These are phyloP conservation scores for Tachina lurida DNA, from an alignment of 2,888 invertebrate genomes.

Conservation along the genomic window DNA sequence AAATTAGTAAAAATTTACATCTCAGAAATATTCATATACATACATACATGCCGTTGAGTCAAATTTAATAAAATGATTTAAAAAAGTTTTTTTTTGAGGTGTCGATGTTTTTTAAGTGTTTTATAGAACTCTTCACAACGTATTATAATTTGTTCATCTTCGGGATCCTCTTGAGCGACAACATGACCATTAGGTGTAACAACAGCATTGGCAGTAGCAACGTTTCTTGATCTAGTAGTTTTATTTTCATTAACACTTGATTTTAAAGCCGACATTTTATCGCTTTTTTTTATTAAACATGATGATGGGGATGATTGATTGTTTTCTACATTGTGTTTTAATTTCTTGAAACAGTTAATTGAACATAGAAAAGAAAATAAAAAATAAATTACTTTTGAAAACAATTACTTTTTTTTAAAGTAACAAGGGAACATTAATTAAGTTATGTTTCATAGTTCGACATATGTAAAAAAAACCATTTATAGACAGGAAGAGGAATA, in stretches of 20 bases:
- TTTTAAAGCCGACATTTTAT: conserved; percentile 20
- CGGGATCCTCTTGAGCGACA: conserved; percentile 61
- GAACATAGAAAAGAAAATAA: conserved; percentile 38
- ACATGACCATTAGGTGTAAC: conserved; percentile 65
- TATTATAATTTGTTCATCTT: conserved; percentile 34
- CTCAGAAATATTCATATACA: conserved; percentile 12
- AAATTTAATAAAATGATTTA: conserved; percentile 42
- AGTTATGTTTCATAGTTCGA: conserved; percentile 54
- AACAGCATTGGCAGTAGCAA: conserved; percentile 32
- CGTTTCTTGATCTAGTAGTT: not conserved
- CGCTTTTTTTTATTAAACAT: conserved; percentile 13
- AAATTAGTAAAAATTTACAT: conserved; percentile 33
- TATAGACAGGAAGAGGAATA: conserved; percentile 21
- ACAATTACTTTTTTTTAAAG: conserved; percentile 59
- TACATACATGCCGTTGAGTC: not conserved
- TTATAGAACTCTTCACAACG: conserved; percentile 25
- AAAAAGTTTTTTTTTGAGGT: conserved; percentile 60
- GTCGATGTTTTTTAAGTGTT: conserved; percentile 30
- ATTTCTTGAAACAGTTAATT: conserved; percentile 46
- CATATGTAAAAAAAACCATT: conserved; percentile 37
- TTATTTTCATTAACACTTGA: conserved; percentile 30
- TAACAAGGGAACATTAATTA: conserved; percentile 35
- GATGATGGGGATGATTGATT: not conserved
- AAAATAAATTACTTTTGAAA: conserved; percentile 52
- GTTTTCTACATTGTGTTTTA: conserved; percentile 30